phyloP scores from a whole-genome alignment of 2,888 invertebrate species.

The Heteromurus nitidus region DNA sequence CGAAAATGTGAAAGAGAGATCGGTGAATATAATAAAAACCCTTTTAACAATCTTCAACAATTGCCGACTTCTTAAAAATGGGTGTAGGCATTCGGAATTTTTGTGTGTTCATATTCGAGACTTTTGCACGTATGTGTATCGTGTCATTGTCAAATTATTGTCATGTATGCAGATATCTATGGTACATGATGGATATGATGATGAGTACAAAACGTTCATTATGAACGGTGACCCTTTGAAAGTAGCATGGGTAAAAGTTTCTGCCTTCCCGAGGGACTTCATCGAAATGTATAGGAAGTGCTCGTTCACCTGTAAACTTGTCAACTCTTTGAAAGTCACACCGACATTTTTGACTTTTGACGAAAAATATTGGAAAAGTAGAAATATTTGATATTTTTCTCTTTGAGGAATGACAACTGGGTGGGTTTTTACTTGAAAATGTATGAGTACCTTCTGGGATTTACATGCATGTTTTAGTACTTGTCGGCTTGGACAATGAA shows the following conservation, averaged over 20 bases:
- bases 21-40: slow-evolving; percentile 12
- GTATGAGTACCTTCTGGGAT: too few species aligned
- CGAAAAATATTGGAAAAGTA: background rate
- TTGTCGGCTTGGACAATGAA: too few species aligned
- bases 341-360: background rate
- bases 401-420: background rate
- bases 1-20: too few species aligned
- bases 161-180: background rate
- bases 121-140: too few species aligned
- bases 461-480: too few species aligned
- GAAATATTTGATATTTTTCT: background rate
- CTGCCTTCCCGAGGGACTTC: background rate
- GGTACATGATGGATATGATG: background rate
- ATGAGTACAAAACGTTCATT: slow-evolving; percentile 39
- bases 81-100: too few species aligned
- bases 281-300: background rate
- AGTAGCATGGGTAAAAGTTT: background rate
- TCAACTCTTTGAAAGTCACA: background rate
- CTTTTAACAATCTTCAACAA: slow-evolving; percentile 26
- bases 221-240: slow-evolving; percentile 42
- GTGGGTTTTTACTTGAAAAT: slow-evolving; percentile 16
- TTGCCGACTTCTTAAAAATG: too few species aligned
- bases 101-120: too few species aligned
- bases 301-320: slow-evolving; percentile 21
- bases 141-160: background rate